A percentile compares a stretch with the other conserved stretches of the same genome.
Conservation (phyloP, 2,797 vertebrate genomes). For the Lepidocolaptes lacrymiger region DNA sequence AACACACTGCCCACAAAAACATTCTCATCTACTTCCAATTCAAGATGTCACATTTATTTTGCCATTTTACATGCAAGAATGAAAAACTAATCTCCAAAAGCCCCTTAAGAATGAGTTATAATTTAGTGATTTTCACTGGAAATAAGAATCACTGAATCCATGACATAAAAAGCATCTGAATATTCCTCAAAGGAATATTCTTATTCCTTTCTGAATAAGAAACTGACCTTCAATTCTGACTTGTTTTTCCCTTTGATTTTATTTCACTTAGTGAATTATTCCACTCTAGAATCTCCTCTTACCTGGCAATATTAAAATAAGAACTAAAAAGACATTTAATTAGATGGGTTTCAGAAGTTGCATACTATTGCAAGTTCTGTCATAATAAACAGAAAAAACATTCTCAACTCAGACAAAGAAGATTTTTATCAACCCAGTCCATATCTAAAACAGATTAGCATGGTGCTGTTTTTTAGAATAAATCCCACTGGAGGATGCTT, state of each 20-base stretch:
- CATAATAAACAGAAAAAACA: not conserved
- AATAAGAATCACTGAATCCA: not conserved
- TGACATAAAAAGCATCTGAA: not conserved
- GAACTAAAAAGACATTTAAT: constrained; percentile 7
- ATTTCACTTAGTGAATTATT: not conserved
- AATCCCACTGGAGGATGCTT: not conserved
- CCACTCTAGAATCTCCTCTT: not conserved
- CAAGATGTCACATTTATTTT: constrained; percentile 32
- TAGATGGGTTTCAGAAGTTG: not conserved
- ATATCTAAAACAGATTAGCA: not conserved
- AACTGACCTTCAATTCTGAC: not conserved
- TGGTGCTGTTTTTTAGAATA: not conserved
- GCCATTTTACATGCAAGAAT: not conserved
- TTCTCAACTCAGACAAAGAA: not conserved
- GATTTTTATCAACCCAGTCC: not conserved
- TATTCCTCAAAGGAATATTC: not conserved
- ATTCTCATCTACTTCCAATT: not conserved
- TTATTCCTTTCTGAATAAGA: not conserved
- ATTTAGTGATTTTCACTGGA: constrained; percentile 2
- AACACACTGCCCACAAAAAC: not conserved
- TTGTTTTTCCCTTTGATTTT: not conserved
- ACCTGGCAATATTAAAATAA: not conserved
- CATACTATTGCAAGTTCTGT: not conserved
- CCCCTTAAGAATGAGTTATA: not conserved
- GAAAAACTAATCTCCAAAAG: not conserved